Base-by-base conservation (phyloP, 2,888 invertebrate species). In the Tridacna gigas region DNA sequence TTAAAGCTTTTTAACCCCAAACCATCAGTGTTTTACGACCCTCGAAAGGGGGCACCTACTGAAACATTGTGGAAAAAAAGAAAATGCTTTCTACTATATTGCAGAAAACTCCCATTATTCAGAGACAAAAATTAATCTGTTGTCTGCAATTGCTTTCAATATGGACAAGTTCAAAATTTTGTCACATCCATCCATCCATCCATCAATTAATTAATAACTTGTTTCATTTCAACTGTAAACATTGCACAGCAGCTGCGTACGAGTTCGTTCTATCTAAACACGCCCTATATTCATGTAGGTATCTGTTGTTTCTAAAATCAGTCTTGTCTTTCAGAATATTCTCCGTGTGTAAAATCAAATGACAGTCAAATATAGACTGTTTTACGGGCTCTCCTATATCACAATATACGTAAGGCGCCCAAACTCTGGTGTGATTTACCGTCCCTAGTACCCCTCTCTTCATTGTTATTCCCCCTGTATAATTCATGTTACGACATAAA, bases 401-500 rank as follows among this genome's bases (percentile, higher is more conserved):
- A 61, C 87, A 87, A 13, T 66, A 79, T 11, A 87, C 77, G 56
- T 84, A 87, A 15, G 87, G 87, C 15, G 83, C 80, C 87, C 87
- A 87, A 20, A 83, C 65, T 45, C 63, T 79, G 5, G 65, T 67
- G 45, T 26, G 47, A 20, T 74, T 76, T n/a, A 82, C 45, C 5
- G 73, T 48, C 12, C 84, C 87, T n/a, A 76, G 47, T 45, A 74
- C 71, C 4, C 82, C 82, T 22, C 87, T 28, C 12, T 65, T 67
- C 69, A 76, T 18, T 15, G 79, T 66, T 37, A 84, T 77, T 4
- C 87, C 87, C 48, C 87, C 81, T 25, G 84, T 84, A 61, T 71
- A 87, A 74, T 87, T 84, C 87, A 87, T 87, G 61, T 65, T 79
- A 12, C 84, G 73, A 75, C 87, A 87, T 45, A 87, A 48, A 28